Evolutionary conservation across 2,113 vertebrate species (phyloP).

Genomic region (Myxocyprinus asiaticus): DNA sequence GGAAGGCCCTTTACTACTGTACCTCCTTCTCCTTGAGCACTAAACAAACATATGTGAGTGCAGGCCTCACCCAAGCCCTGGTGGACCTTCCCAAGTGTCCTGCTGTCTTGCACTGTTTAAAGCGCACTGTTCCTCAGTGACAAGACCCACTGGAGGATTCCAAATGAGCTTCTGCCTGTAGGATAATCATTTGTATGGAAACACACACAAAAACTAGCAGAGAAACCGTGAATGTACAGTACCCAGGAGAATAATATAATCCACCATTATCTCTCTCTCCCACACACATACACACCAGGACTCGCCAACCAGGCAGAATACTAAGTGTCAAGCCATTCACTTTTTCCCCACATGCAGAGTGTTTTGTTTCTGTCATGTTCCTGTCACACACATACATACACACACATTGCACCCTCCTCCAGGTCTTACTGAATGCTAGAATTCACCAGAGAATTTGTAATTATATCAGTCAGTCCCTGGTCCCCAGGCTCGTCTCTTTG

Average conservation of each 20-base stretch:
- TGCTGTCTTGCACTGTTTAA: constrained; percentile 27
- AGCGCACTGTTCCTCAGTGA: constrained; percentile 31
- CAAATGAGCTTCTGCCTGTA: constrained; percentile 32
- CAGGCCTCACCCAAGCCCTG: constrained; percentile 26
- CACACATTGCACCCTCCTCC: constrained; percentile 17
- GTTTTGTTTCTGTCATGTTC: constrained; percentile 37
- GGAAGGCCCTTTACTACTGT: constrained; percentile 34
- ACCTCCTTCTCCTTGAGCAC: constrained; percentile 28
- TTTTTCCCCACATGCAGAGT: constrained; percentile 9
- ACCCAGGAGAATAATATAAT: constrained; percentile 44
- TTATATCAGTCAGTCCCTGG: constrained; percentile 70
- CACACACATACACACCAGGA: constrained; percentile 14
- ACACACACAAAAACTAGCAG: constrained; percentile 9
- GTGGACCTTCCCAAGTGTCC: constrained; percentile 46
- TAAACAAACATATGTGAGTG: constrained; percentile 51
- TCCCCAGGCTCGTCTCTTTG: constrained; percentile 69
- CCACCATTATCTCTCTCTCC: constrained; percentile 21
- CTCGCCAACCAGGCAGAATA: not conserved
- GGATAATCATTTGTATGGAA: constrained; percentile 37
- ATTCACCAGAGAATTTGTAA: constrained; percentile 73
- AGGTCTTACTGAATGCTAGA: constrained; percentile 70
- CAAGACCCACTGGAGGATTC: constrained; percentile 49
- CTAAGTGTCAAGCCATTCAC: constrained; percentile 28
- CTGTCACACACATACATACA: constrained; percentile 24
- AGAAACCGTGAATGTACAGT: constrained; percentile 16